These are phyloP conservation scores for Malacoraja senta DNA, from an alignment of 2,797 vertebrate genomes.

Conservation along the genomic window DNA sequence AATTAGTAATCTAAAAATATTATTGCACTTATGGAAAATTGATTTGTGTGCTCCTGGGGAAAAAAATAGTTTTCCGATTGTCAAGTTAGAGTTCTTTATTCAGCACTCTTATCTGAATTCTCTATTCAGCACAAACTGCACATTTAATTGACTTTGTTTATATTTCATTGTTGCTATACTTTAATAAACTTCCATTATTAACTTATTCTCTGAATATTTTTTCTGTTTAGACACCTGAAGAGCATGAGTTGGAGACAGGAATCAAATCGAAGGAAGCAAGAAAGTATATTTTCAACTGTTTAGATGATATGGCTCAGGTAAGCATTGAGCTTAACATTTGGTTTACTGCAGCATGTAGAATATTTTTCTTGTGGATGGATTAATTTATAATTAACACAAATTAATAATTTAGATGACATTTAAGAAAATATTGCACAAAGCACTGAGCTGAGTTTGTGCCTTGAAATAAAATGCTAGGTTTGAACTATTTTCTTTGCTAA, in stretches of 20 bases:
- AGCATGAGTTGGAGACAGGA: conserved; percentile 90
- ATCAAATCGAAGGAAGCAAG: conserved; percentile 96
- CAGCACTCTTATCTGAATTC: neutral
- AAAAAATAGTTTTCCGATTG: neutral
- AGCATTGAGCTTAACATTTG: conserved; percentile 39
- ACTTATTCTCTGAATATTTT: conserved; percentile 38
- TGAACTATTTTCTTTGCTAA: neutral
- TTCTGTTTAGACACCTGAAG: conserved; percentile 72
- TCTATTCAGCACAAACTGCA: neutral
- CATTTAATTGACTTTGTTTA: neutral
- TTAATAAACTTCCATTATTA: neutral
- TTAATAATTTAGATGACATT: neutral
- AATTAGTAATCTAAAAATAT: neutral
- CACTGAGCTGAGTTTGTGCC: neutral
- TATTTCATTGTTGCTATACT: neutral
- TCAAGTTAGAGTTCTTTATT: neutral
- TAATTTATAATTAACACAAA: neutral
- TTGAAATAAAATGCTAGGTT: neutral
- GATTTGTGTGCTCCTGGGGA: neutral
- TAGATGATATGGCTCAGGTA: conserved; percentile 98
- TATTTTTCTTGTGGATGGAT: neutral
- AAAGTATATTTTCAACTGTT: conserved; percentile 97
- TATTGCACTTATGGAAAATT: neutral
- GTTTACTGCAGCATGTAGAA: neutral
- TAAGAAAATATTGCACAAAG: neutral